phyloP scores from a whole-genome alignment of 2,888 invertebrate species.

The Apotomis turbidana region DNA sequence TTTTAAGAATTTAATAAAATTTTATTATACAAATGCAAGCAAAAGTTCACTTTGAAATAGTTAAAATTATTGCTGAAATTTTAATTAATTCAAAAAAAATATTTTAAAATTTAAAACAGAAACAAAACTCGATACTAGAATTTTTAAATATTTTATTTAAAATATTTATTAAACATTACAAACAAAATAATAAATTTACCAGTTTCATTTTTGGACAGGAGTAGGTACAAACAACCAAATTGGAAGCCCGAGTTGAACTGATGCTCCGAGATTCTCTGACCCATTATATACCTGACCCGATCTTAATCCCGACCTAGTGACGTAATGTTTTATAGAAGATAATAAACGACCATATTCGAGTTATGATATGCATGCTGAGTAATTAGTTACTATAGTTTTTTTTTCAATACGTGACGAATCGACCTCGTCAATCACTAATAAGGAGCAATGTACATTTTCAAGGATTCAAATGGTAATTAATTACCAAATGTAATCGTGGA shows the following conservation, averaged over 20 bases:
- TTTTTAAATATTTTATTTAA: not conserved
- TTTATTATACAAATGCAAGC: too few relatives aligned
- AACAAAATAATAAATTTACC: slow-evolving; percentile 60
- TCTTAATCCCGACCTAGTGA: slow-evolving; percentile 68
- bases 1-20: too few relatives aligned
- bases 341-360: slow-evolving; percentile 58
- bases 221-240: slow-evolving; percentile 50
- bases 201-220: slow-evolving; percentile 69
- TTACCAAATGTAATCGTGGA: slow-evolving; percentile 49
- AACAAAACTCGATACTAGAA: too few relatives aligned
- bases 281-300: slow-evolving; percentile 73
- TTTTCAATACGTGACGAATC: slow-evolving; percentile 55
- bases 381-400: slow-evolving; percentile 67
- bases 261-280: slow-evolving; percentile 55
- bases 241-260: slow-evolving; percentile 58
- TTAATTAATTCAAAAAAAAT: too few relatives aligned
- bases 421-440: slow-evolving; percentile 71
- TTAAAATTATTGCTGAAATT: too few relatives aligned
- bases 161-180: too few relatives aligned
- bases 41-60: too few relatives aligned
- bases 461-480: slow-evolving; percentile 59
- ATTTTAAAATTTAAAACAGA: too few relatives aligned
- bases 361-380: slow-evolving; percentile 63
- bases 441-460: slow-evolving; percentile 55
- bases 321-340: slow-evolving; percentile 62